Evolutionary conservation across 1,140 invertebrate genomes (phyloP), one percentile per base, ranked within the genome.

Genomic region (Panagrolaimus sp.): DNA sequence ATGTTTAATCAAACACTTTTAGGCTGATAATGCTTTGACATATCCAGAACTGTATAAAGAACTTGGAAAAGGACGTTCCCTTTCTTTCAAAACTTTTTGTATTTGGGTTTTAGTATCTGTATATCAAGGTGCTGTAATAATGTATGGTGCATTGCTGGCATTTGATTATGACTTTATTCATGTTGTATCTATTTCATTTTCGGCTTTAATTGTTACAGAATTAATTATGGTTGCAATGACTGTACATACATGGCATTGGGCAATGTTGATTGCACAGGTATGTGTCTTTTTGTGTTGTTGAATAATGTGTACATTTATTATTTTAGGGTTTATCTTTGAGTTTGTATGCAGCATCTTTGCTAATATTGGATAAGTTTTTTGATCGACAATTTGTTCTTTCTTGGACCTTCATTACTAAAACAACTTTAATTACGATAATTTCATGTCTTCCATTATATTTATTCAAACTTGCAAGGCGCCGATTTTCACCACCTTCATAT

Each of bases 151-250:
- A 2, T 87, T 98, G 66, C 88, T 97, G 63, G 88, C 98, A 68
- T 99, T 99, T 84, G 93, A 98, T 83, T 92, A 96, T 78, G 95
- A 98, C 85, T 93, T 98, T 78, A 95, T 98, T 77, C 95, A 99
- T 83, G 95, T 99, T 78, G 94, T 99, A 14, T 92, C 93, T 69
- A 99, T 99, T 78, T 96, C 93, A 80, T 99, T 98, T 85, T 95
- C 95, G 13, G 91, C 96, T 25, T 87, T 99, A 16, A 93, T 98
- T 74, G 86, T 98, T 57, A 98, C 95, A 0, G 96, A 99, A 87
- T 87, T 99, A 65, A 90, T 98, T 57, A 99, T 98, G 96, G 93
- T 99, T 63, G 94, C 93, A 42, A 87, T 99, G 68, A 98, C 93
- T 0, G 90, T 98, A 23, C 83, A 88, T 44, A 88, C 86, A 1